A percentile compares a stretch with the other conserved stretches of the same genome.
These are phyloP conservation scores for Rotaria macrura DNA, from an alignment of 2,888 invertebrate genomes.

Conservation along the genomic window DNA sequence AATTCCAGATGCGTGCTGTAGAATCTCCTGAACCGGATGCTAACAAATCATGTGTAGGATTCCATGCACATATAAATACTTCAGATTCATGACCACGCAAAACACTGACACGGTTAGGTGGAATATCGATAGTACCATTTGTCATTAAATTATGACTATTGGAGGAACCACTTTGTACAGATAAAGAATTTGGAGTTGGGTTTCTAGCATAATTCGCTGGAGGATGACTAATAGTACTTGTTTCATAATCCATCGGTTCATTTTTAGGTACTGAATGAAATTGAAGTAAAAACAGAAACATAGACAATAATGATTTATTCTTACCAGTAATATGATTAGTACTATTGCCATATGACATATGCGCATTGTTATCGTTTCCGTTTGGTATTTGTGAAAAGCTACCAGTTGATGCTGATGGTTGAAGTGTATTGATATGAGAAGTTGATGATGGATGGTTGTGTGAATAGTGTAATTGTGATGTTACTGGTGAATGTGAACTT, in stretches of 20 bases:
- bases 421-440: background rate
- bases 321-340: background rate
- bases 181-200: background rate
- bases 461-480: background rate
- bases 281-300: too few relatives aligned
- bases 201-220: background rate
- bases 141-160: background rate
- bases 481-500: background rate
- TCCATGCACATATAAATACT: constrained; percentile 99
- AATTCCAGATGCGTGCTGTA: constrained; percentile 96
- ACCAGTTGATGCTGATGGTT: background rate
- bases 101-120: constrained; percentile 83
- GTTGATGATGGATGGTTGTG: background rate
- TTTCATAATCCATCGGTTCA: constrained; percentile 4
- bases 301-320: background rate
- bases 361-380: background rate
- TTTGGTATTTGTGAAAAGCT: background rate
- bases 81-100: constrained; percentile 92
- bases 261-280: background rate
- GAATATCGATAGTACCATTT: constrained; percentile 61
- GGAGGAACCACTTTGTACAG: background rate
- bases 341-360: background rate
- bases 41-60: constrained; percentile 86
- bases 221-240: background rate
- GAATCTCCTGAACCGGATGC: constrained; percentile 96